Conservation (phyloP, 2,888 invertebrate genomes). For the Eurois occulta region DNA sequence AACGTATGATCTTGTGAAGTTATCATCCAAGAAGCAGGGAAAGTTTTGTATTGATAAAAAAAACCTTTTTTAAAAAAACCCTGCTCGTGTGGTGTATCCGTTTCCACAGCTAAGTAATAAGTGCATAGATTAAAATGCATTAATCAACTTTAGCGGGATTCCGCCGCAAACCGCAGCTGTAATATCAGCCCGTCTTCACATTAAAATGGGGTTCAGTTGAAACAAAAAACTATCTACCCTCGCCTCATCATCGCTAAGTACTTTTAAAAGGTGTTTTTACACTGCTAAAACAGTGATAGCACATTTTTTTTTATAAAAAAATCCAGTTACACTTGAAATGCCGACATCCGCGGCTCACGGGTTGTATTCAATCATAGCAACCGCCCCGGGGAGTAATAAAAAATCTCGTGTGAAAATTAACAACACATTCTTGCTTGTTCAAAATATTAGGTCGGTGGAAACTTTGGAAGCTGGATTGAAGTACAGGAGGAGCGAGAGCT, state of each 20-base stretch:
- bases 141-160: conserved; percentile 61
- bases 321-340: conserved; percentile 51
- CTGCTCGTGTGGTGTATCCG: conserved; percentile 19
- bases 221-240: conserved; percentile 61
- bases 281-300: conserved; percentile 71
- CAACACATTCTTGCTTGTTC: conserved; percentile 70
- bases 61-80: background rate
- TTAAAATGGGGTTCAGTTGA: conserved; percentile 53
- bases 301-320: conserved; percentile 62
- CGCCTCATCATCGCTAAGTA: conserved; percentile 62
- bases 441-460: conserved; percentile 28
- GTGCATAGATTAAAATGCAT: conserved; percentile 54
- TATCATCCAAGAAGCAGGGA: background rate
- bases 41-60: background rate
- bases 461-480: background rate
- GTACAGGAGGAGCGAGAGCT: background rate
- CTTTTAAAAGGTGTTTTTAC: conserved; percentile 71
- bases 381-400: conserved; percentile 75
- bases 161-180: conserved; percentile 43
- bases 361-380: conserved; percentile 82
- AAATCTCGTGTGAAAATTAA: conserved; percentile 82
- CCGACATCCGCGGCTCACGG: conserved; percentile 74
- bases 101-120: conserved; percentile 43
- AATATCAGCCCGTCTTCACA: conserved; percentile 44
- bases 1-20: background rate